Evolutionary conservation across 2,888 invertebrate genomes (phyloP).

Genomic region (Tillus elongatus): DNA sequence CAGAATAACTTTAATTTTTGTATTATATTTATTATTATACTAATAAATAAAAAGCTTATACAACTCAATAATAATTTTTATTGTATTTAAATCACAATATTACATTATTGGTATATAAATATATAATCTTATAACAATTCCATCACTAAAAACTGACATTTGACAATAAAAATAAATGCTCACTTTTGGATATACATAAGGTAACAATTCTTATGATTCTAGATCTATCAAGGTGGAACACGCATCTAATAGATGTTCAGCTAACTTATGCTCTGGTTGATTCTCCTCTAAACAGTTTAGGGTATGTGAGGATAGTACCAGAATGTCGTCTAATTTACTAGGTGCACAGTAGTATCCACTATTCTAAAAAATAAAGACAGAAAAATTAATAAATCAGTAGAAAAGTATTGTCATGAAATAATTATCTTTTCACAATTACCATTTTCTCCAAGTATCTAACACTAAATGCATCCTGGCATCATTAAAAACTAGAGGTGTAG

Average conservation of each 20-base stretch:
- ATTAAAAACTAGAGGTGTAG: no score
- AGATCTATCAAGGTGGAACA: constrained; percentile 35
- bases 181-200: no score
- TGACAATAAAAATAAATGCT: constrained; percentile 1
- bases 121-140: constrained; percentile 1
- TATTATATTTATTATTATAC: neutral
- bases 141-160: neutral
- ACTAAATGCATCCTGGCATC: no score
- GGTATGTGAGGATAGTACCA: constrained; percentile 38
- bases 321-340: constrained; percentile 33
- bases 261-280: constrained; percentile 40
- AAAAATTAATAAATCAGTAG: no score
- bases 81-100: constrained; percentile 1
- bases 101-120: constrained; percentile 1
- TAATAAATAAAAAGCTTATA: constrained; percentile 2
- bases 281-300: constrained; percentile 40
- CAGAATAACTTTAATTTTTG: neutral
- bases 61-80: neutral
- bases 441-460: no score
- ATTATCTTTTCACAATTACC: no score
- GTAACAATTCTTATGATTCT: constrained; percentile 32
- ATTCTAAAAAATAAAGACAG: constrained; percentile 28
- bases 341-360: constrained; percentile 37
- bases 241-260: constrained; percentile 45
- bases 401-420: neutral